Conservation (phyloP, 2,888 invertebrate genomes). For the Caenorhabditis virilis region DNA sequence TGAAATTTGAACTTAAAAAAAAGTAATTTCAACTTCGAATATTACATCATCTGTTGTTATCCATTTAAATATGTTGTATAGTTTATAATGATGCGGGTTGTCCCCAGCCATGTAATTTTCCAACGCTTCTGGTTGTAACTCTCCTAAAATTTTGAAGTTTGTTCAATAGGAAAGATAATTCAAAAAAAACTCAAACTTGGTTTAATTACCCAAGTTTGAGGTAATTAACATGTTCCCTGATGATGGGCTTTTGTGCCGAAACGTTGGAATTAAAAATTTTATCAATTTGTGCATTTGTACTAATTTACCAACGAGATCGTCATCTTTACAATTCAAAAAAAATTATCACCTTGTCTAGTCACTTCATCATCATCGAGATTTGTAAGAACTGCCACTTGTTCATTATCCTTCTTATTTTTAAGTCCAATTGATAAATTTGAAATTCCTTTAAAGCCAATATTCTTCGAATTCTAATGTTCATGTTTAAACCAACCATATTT, state of each 20-base stretch:
- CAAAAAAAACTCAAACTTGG: no score
- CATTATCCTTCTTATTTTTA: slow-evolving; percentile 33
- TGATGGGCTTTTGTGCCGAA: no score
- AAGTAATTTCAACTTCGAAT: background rate
- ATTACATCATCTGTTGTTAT: slow-evolving; percentile 53
- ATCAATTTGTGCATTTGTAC: background rate
- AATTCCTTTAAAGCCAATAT: slow-evolving; percentile 35
- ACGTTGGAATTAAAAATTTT: no score
- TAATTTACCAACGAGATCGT: no score
- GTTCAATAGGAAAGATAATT: background rate
- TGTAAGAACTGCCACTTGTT: slow-evolving; percentile 41
- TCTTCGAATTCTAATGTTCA: background rate
- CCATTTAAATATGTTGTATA: slow-evolving; percentile 51
- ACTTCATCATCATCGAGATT: slow-evolving; percentile 35
- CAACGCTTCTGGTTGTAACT: slow-evolving; percentile 43
- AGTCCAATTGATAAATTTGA: slow-evolving; percentile 51
- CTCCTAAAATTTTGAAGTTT: slow-evolving; percentile 12
- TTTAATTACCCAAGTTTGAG: no score
- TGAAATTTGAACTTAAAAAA: slow-evolving; percentile 26
- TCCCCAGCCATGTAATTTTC: slow-evolving; percentile 45
- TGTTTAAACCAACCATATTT: slow-evolving; percentile 27
- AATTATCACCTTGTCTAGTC: slow-evolving; percentile 26
- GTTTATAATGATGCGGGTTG: slow-evolving; percentile 43
- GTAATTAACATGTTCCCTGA: no score
- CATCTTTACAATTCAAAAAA: no score